phyloP scores from a whole-genome alignment of 1,140 invertebrate genomes.

The Aphaenogaster rudis region DNA sequence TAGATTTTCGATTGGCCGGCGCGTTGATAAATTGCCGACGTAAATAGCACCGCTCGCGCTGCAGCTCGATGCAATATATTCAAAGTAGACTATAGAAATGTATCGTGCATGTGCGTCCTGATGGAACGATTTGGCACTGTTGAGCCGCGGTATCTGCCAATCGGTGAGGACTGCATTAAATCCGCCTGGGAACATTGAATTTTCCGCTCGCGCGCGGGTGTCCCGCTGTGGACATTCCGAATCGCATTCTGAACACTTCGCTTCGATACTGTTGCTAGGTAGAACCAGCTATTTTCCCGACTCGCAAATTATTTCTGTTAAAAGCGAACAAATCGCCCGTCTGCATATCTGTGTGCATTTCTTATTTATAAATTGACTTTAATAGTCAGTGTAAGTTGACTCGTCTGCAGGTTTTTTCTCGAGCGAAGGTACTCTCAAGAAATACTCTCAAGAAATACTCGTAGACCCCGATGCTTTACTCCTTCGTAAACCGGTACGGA shows the following conservation, averaged over 20 bases:
- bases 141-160: constrained; percentile 73
- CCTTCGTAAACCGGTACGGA: constrained; percentile 30
- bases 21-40: constrained; percentile 53
- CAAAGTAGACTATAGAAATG: constrained; percentile 62
- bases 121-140: constrained; percentile 76
- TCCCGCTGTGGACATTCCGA: constrained; percentile 36
- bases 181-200: constrained; percentile 72
- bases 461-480: constrained; percentile 10
- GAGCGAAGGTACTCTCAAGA: neutral
- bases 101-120: constrained; percentile 59
- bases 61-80: constrained; percentile 64
- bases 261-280: constrained; percentile 21
- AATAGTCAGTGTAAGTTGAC: neutral
- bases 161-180: constrained; percentile 76
- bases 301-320: constrained; percentile 7
- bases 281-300: neutral
- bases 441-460: neutral
- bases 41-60: constrained; percentile 38
- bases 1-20: constrained; percentile 57
- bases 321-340: neutral
- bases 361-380: neutral
- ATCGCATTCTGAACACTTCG: constrained; percentile 14
- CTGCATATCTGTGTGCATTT: neutral
- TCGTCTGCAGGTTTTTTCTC: neutral
- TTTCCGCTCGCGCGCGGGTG: constrained; percentile 61